Percentiles rank a stretch among this genome's conserved stretches.
phyloP scores from a whole-genome alignment of 2,888 invertebrate species.

The Pimpla rufipes region DNA sequence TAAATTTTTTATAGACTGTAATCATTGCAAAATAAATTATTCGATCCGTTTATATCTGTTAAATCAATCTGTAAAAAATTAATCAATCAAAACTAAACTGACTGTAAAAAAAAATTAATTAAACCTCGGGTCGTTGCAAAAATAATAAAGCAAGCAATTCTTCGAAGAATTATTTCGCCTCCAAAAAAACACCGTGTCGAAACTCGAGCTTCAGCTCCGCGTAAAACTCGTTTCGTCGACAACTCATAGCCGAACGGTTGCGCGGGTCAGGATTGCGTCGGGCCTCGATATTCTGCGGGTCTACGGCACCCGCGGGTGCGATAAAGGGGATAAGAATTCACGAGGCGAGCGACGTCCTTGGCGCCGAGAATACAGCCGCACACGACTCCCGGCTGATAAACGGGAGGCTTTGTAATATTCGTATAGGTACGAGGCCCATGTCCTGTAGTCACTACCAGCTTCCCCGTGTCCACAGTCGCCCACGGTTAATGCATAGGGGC shows the following conservation, averaged over 20 bases:
- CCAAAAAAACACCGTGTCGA: too few relatives aligned
- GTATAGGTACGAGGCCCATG: background rate
- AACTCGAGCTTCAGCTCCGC: too few relatives aligned
- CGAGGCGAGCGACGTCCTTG: constrained; percentile 50
- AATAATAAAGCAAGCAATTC: too few relatives aligned
- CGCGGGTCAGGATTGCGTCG: constrained; percentile 43
- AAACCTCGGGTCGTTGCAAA: too few relatives aligned
- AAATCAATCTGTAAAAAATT: too few relatives aligned
- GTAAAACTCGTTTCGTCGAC: background rate
- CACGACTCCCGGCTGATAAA: constrained; percentile 26
- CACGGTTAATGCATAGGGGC: constrained; percentile 34
- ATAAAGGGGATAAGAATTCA: constrained; percentile 53
- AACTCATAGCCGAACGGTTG: constrained; percentile 23
- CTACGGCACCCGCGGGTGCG: constrained; percentile 27
- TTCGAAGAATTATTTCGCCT: too few relatives aligned
- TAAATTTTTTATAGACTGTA: too few relatives aligned
- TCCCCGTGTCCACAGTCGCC: background rate
- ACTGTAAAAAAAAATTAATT: too few relatives aligned
- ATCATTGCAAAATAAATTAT: too few relatives aligned
- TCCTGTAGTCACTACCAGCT: background rate
- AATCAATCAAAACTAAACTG: too few relatives aligned
- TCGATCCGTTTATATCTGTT: too few relatives aligned
- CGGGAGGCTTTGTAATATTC: constrained; percentile 9
- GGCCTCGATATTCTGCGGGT: constrained; percentile 19
- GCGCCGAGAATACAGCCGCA: constrained; percentile 11